Percentiles rank a stretch among this genome's conserved stretches.
These are phyloP conservation scores for Trichonephila clavipes DNA, from an alignment of 1,140 invertebrate genomes.

Conservation along the genomic window DNA sequence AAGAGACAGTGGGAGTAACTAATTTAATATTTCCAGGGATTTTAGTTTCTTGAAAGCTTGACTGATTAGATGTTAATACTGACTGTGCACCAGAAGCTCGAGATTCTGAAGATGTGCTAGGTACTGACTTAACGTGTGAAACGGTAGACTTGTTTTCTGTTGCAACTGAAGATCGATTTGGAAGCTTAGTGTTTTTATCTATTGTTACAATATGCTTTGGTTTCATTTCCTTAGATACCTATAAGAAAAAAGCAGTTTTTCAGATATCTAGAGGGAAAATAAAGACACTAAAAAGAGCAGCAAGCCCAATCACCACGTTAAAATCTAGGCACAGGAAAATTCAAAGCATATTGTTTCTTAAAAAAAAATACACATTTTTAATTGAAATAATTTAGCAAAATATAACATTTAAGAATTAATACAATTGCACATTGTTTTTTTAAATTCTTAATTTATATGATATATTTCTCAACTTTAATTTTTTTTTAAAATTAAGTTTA, in stretches of 20 bases:
- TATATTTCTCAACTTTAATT: too few relatives aligned
- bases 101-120: conserved; percentile 11
- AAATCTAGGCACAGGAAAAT: neutral
- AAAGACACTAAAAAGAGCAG: conserved; percentile 20
- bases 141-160: conserved; percentile 41
- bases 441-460: too few relatives aligned
- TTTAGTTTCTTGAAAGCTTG: neutral
- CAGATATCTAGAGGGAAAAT: neutral
- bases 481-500: too few relatives aligned
- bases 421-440: too few relatives aligned
- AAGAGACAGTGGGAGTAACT: neutral
- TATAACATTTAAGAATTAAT: too few relatives aligned
- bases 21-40: conserved; percentile 4
- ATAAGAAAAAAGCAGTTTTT: conserved; percentile 18
- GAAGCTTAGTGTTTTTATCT: conserved; percentile 1
- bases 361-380: too few relatives aligned
- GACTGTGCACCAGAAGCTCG: conserved; percentile 21
- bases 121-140: neutral
- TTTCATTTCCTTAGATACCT: conserved; percentile 49
- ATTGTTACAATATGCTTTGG: conserved; percentile 40
- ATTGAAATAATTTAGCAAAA: too few relatives aligned
- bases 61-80: neutral
- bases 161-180: conserved; percentile 21
- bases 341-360: neutral
- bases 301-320: conserved; percentile 27